Evolutionary conservation across 37 sponge, comb jelly and placozoan genomes (phyloP), one percentile per base, ranked within the genome.

Genomic region (Aplysina aerophoba): DNA sequence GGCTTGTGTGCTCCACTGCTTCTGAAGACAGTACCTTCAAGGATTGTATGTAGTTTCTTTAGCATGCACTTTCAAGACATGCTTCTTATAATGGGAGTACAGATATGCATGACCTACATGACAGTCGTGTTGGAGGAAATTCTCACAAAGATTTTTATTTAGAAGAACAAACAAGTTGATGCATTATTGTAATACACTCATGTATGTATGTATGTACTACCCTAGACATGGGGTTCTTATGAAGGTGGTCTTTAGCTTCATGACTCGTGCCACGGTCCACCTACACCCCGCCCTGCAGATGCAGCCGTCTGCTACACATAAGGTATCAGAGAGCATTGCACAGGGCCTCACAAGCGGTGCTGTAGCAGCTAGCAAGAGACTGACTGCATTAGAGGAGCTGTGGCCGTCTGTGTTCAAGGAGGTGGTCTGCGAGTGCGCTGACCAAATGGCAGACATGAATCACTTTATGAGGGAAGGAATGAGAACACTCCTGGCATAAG

Each of bases 351-450:
- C 87, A 2, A 63, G 80, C 8, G 53, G 78, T 63, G 80, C 92
- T 53, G 57, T 92, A 55, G 24, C 38, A 30, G 55, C 79, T 14
- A 85, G 88, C 73, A 59, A 6, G 12, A 87, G 84, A 59, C 36
- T 65, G 21, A 44, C 55, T 62, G 57, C 66, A 8, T 85, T 90
- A 64, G 86, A 85, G 19, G 55, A 62, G 38, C 61, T 88, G 0
- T 93, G 91, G 91, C 91, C 91, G 0, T 21, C 28, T 4, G 44
- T 90, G 13, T 21, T 90, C 55, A 57, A 73, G 17, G 41, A 53
- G 15, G 36, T 88, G 35, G 83, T 93, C 13, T 60, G 74, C 12
- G 50, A 64, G 28, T 53, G 81, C 35, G 27, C 30, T 53, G 73
- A 61, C 21, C 65, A 82, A 62, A 63, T 82, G 83, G 34, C 19